Conservation (phyloP, 2,888 invertebrate species). For the Xanthia togata region DNA sequence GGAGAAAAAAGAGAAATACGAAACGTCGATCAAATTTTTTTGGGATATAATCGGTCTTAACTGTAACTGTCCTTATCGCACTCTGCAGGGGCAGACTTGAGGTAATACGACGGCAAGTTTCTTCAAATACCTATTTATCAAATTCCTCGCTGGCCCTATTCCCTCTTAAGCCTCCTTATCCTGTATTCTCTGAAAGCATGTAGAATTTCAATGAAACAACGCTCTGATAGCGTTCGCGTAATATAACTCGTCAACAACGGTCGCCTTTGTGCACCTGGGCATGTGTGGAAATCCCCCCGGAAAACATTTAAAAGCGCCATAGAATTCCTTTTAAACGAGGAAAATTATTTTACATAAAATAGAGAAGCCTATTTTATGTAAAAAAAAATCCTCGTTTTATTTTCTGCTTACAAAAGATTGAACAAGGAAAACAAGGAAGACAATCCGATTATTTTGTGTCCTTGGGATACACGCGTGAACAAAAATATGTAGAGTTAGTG, state of each 20-base stretch:
- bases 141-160: too few relatives aligned
- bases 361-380: too few relatives aligned
- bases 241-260: neutral
- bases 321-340: too few relatives aligned
- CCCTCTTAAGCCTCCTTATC: neutral
- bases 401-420: neutral
- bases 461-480: neutral
- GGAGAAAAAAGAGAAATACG: too few relatives aligned
- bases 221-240: neutral
- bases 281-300: conserved; percentile 35
- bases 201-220: neutral
- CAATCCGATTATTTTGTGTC: neutral
- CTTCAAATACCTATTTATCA: too few relatives aligned
- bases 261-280: neutral
- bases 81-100: too few relatives aligned
- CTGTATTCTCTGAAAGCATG: neutral
- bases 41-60: too few relatives aligned
- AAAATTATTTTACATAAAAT: too few relatives aligned
- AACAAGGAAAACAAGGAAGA: neutral
- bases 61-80: too few relatives aligned
- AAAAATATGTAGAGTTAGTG: neutral
- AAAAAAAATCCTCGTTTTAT: too few relatives aligned
- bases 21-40: too few relatives aligned
- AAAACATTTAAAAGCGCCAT: conserved; percentile 16
- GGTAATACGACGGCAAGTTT: too few relatives aligned